Base-by-base conservation (phyloP, 2,888 invertebrate genomes). In the Epirrita christyi region DNA sequence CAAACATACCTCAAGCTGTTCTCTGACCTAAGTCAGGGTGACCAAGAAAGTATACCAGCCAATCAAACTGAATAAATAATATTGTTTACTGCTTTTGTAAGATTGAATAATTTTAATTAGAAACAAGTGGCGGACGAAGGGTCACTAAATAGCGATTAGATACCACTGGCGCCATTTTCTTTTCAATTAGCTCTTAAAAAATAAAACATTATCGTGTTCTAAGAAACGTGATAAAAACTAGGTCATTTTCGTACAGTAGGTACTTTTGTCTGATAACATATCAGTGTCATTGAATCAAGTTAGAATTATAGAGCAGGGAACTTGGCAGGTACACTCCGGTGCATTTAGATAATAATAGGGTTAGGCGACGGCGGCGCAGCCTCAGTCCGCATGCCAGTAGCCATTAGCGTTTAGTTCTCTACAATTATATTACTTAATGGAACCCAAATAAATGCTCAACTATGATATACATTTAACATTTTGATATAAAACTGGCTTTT, bases 361-460 rank as follows among this genome's bases (percentile, higher is more conserved):
- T 73, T 64, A 70, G 63, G 52, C 60, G 63, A 64, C 70, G 73
- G 71, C 63, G 68, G 68, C 68, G 69, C 71, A 69, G 69, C 63
- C 59, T 59, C 60, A 46, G 52, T 59, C 71, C 70, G 72, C 76
- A 72, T 72, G 74, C 81, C 84, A 75, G 84, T 84, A 85, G 85
- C 84, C 72, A 81, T 81, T 82, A 83, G 73, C 79, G 80, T 83
- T 84, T 83, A 84, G 69, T 72, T 67, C 75, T 65, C 75, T 76
- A 81, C 76, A 75, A 81, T 81, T 75, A 77, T 73, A 75, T 70
- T 72, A 69, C 71, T 72, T 73, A 71, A 59, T 49, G 49, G 54
- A 59, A 49, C 47, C 55, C 61, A 61, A 63, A 64, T 59, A 63
- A 68, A 56, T 45, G 34, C 29, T 42, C 14, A 11, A 50, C 52